phyloP scores from a whole-genome alignment of 2,888 invertebrate genomes.

The Eupeodes luniger region DNA sequence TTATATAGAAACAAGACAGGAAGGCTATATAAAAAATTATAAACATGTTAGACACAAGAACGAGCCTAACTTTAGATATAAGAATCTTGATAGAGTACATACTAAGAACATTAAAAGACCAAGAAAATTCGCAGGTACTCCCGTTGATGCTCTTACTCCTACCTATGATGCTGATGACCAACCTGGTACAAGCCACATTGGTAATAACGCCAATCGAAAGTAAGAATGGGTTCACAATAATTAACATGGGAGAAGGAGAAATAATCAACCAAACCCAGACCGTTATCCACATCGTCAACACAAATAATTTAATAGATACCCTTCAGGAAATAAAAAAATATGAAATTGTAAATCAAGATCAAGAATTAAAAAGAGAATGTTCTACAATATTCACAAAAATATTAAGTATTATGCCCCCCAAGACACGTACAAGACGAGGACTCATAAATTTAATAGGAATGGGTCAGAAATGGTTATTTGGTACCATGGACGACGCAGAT shows the following conservation, averaged over 20 bases:
- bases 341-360: too few species aligned
- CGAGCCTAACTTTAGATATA: slow-evolving; percentile 29
- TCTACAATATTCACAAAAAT: too few species aligned
- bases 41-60: background rate
- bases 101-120: slow-evolving; percentile 46
- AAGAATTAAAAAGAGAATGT: too few species aligned
- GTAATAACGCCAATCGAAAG: slow-evolving; percentile 34
- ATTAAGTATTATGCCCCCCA: too few species aligned
- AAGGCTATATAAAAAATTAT: background rate
- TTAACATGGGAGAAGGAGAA: slow-evolving; percentile 30
- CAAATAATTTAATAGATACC: slow-evolving; percentile 6
- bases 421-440: too few species aligned
- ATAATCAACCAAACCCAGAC: slow-evolving; percentile 41
- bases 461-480: too few species aligned
- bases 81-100: slow-evolving; percentile 18
- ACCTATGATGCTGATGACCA: slow-evolving; percentile 11
- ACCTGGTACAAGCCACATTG: slow-evolving; percentile 22
- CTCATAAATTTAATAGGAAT: too few species aligned
- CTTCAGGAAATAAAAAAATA: background rate
- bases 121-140: slow-evolving; percentile 43
- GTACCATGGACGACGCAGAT: too few species aligned
- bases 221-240: slow-evolving; percentile 24
- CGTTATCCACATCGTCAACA: slow-evolving; percentile 15
- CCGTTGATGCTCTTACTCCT: slow-evolving; percentile 24
- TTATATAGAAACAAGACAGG: background rate